These are phyloP conservation scores for Microtus pennsylvanicus DNA, from an alignment of 2,113 vertebrate genomes.

Conservation along the genomic window DNA sequence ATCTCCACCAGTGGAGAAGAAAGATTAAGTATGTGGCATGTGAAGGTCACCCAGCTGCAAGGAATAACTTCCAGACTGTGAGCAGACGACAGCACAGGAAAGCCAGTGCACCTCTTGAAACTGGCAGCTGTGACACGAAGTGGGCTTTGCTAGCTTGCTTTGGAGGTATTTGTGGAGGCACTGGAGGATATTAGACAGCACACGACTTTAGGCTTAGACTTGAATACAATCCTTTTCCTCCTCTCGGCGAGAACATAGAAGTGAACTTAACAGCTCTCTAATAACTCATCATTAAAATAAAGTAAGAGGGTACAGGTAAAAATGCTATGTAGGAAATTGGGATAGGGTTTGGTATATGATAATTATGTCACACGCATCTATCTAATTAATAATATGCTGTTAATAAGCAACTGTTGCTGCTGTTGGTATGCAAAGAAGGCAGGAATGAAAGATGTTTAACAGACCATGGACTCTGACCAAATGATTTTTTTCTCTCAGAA, in stretches of 20 bases:
- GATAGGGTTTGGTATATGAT: background rate
- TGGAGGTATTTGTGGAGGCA: background rate
- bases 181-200: background rate
- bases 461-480: background rate
- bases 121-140: background rate
- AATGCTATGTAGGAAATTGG: background rate
- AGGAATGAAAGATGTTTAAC: background rate
- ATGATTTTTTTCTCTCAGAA: slow-evolving; percentile 9
- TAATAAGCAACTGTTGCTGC: background rate
- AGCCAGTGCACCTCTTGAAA: background rate
- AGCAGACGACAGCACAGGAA: background rate
- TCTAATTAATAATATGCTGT: background rate
- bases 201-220: background rate
- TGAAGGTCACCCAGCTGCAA: background rate
- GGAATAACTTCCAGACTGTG: background rate
- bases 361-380: too few species aligned
- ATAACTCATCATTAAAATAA: background rate
- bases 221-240: background rate
- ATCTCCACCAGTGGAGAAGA: background rate
- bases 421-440: background rate
- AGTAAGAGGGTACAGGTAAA: background rate
- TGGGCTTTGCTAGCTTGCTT: background rate
- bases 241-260: background rate
- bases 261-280: background rate
- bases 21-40: too few species aligned